phyloP scores from a whole-genome alignment of 2,888 invertebrate species.

The Pristionchus exspectatus region DNA sequence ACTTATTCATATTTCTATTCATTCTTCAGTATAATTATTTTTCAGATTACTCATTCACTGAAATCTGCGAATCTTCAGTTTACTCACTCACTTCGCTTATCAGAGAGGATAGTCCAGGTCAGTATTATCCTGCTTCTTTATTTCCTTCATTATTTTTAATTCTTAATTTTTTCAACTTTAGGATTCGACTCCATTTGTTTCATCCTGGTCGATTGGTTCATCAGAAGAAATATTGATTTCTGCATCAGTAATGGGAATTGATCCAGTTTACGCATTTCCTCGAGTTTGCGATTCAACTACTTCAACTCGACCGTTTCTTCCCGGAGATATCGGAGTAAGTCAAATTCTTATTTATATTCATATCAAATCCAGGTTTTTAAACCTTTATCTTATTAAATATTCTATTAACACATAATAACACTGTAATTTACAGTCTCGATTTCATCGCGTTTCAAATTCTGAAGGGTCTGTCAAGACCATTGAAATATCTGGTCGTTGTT shows the following conservation, averaged over 20 bases:
- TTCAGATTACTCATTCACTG: neutral
- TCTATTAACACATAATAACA: too few species aligned
- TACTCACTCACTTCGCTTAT: neutral
- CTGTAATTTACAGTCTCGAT: neutral
- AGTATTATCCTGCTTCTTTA: neutral
- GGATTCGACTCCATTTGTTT: neutral
- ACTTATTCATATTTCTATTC: neutral
- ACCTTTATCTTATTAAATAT: neutral
- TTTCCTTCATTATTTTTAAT: neutral
- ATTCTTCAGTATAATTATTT: neutral
- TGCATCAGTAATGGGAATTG: constrained; percentile 2
- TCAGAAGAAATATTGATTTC: neutral
- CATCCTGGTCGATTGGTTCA: neutral
- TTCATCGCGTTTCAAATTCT: constrained; percentile 10
- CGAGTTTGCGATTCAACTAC: constrained; percentile 18
- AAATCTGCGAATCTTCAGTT: neutral
- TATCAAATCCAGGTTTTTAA: neutral
- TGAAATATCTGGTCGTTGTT: constrained; percentile 23
- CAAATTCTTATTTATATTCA: neutral
- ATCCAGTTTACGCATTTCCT: constrained; percentile 16
- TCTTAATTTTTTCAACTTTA: neutral
- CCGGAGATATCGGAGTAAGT: neutral
- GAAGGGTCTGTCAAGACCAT: neutral
- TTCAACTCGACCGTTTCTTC: neutral
- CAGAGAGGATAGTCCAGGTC: neutral